Conservation (phyloP, 2,113 vertebrate genomes). For the Microcebus tavaratra region DNA sequence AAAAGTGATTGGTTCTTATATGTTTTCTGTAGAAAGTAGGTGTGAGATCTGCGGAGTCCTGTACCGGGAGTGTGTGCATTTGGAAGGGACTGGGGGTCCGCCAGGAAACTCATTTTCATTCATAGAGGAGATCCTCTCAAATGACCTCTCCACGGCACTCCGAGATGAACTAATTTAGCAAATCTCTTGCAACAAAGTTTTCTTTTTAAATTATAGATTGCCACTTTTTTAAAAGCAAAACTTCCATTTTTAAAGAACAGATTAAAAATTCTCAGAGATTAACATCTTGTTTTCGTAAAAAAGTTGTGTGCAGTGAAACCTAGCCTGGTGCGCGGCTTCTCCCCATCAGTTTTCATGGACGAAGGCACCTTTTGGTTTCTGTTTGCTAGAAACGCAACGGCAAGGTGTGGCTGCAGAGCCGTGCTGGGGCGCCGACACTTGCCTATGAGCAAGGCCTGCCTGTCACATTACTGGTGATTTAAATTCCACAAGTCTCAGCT, state of each 20-base stretch:
- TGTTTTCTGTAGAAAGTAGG: neutral
- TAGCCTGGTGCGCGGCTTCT: neutral
- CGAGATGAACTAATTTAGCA: neutral
- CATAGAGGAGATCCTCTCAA: neutral
- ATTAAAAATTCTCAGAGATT: neutral
- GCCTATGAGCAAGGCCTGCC: neutral
- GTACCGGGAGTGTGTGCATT: neutral
- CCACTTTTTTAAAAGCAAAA: neutral
- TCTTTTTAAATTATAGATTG: neutral
- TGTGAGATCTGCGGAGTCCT: neutral
- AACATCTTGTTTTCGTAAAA: neutral
- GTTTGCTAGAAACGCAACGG: neutral
- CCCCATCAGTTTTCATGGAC: neutral
- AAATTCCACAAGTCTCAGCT: neutral
- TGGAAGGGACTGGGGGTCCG: neutral
- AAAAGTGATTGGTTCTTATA: neutral
- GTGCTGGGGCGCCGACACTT: neutral
- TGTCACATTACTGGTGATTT: neutral
- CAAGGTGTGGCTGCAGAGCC: neutral
- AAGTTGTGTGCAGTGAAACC: neutral
- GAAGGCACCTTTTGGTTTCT: constrained; percentile 55
- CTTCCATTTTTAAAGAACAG: neutral
- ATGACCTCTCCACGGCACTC: neutral
- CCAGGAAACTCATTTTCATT: constrained; percentile 26
- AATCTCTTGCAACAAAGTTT: neutral